A percentile compares a stretch with the other conserved stretches of the same genome.
These are phyloP conservation scores for Drosophila tsacasi DNA, from an alignment of 1,140 invertebrate species.

Conservation along the genomic window DNA sequence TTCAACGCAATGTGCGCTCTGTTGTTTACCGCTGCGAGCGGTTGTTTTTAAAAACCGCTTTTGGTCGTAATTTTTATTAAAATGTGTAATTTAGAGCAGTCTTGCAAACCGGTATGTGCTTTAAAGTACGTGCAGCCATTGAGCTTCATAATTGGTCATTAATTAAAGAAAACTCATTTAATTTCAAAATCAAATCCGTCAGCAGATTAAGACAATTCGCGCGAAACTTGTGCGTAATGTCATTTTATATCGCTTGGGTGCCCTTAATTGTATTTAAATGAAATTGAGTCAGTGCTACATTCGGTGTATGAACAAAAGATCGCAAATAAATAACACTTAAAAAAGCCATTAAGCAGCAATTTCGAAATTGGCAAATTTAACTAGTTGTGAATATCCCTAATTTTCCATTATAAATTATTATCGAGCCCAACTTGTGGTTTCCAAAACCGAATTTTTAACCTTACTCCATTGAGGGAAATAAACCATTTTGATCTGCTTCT, in stretches of 20 bases:
- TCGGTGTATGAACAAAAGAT: not conserved
- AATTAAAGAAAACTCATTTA: slow-evolving; percentile 9
- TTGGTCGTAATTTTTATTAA: slow-evolving; percentile 66
- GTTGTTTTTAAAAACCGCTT: slow-evolving; percentile 53
- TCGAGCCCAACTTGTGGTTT: not conserved
- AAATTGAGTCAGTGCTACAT: not conserved
- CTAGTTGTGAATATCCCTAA: not conserved
- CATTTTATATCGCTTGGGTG: not conserved
- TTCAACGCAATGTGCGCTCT: slow-evolving; percentile 64
- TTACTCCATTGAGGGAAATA: not conserved
- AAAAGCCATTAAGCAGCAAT: not conserved
- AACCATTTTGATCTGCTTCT: not conserved
- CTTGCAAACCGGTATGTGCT: slow-evolving; percentile 54
- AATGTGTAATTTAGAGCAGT: slow-evolving; percentile 59
- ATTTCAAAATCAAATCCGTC: slow-evolving; percentile 22
- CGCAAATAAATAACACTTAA: not conserved
- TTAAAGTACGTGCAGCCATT: slow-evolving; percentile 37
- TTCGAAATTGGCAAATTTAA: not conserved
- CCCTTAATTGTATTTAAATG: slow-evolving; percentile 6
- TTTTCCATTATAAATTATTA: not conserved
- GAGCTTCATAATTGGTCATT: slow-evolving; percentile 39
- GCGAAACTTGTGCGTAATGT: not conserved
- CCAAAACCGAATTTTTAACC: not conserved
- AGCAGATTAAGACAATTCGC: not conserved
- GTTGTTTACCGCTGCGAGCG: slow-evolving; percentile 16